Base-by-base conservation (phyloP, 2,888 invertebrate species). In the Acronicta aceris region DNA sequence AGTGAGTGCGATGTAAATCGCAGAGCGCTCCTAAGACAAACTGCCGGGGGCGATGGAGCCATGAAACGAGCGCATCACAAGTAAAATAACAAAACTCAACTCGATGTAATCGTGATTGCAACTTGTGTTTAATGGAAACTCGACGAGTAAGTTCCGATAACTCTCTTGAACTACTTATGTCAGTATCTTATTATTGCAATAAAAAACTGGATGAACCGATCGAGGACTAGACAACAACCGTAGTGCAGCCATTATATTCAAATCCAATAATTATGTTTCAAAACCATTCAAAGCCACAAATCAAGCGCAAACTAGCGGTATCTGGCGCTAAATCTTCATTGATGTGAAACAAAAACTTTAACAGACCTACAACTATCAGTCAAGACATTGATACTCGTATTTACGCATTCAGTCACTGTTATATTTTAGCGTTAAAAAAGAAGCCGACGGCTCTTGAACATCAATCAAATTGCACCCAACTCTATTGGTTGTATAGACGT, bases 381-480 rank as follows among this genome's bases (percentile, higher is more conserved):
- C 65, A 67, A 62, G 59, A 54, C 75, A 74, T 53, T 64, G 57
- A 62, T 59, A 66, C 41, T 53, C 46, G 45, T 72, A 69, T 72
- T 67, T 58, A 61, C 45, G 47, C 27, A 59, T 65, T 57, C 56
- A 59, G 46, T 70, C 52, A 48, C 48, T 63, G 73, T 60, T 66
- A 67, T 48, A 65, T 55, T 66, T 33, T 69, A 56, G 38, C 53
- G 7, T 6, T 48, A 40, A 51, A 56, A 65, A 64, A 60, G 49
- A 54, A 46, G 65, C 76, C 68, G 73, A 59, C 36, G 53, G 45
- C 21, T 53, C 21, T 55, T 13, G 30, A 17, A 36, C 80, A 84
- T 84, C 78, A 79, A 79, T 81, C 82, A 82, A 63, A 64, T 30
- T 65, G 58, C 74, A 74, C 63, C 71, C 68, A 74, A 68, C 66